Evolutionary conservation across 2,888 invertebrate genomes (phyloP), one percentile per base, ranked within the genome.

Genomic region (Nomada ferruginata): DNA sequence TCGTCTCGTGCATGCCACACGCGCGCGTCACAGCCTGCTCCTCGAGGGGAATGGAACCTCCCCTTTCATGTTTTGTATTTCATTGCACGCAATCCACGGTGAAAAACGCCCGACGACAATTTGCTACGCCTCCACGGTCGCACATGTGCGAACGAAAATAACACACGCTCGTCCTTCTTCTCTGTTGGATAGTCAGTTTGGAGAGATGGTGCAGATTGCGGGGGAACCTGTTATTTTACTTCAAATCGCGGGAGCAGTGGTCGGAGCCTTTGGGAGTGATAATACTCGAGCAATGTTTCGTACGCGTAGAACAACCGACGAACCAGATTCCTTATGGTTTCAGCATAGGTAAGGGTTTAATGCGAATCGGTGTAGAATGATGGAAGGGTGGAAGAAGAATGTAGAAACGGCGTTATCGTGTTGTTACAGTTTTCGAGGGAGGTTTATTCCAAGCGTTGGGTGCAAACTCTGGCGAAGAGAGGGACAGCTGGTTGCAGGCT

Each of bases 201-300:
- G 97, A 97, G 93, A 95, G 97, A 92, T 98, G 98, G 97, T 98
- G 98, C 94, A 96, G 98, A 84, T 95, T 99, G 55, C 95, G 97
- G 89, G 99, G 99, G 79, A 99, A 99, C 94, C 95, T 99, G 20
- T 94, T 99, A 79, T 99, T 99, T 94, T 98, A 98, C 94, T 96
- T 98, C 92, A 98, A 98, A 94, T 97, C 97, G 64, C 96, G 97
- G 88, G 98, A 98, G 93, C 97, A 97, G 90, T 97, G 97, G 96
- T 97, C 97, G 36, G 97, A 98, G 90, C 98, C 98, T 0, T 94
- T 97, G 82, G 98, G 98, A 50, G 96, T 98, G 1, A 96, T 98
- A 88, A 96, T 99, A 69, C 94, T 99, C 85, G 98, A 98, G 92
- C 97, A 98, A 90, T 98, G 97, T 94, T 96, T 96, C 85, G 96